Evolutionary conservation across 2,888 invertebrate genomes (phyloP).

Genomic region (Drosophila nr. perissopoda): DNA sequence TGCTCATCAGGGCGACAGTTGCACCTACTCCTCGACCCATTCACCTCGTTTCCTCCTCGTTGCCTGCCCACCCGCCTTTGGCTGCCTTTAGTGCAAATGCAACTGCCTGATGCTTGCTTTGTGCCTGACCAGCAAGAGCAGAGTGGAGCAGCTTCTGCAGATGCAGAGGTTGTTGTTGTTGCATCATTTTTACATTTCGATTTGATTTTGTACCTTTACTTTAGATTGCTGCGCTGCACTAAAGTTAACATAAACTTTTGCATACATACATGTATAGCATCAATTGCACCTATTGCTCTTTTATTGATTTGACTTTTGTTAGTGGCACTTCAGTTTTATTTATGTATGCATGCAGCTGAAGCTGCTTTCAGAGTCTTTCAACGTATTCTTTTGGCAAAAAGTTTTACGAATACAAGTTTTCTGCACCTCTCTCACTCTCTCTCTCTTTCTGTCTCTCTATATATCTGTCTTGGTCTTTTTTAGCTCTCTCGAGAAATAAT

Average conservation of each 20-base stretch:
- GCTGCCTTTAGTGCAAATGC: conserved; percentile 28
- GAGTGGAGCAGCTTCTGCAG: conserved; percentile 1
- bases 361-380: conserved; percentile 21
- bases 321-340: conserved; percentile 40
- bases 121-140: conserved; percentile 23
- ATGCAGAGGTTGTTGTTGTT: background rate
- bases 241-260: conserved; percentile 65
- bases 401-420: conserved; percentile 40
- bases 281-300: conserved; percentile 37
- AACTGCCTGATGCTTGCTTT: conserved; percentile 38
- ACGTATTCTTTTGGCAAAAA: conserved; percentile 52
- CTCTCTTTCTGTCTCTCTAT: background rate
- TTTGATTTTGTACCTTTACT: conserved; percentile 60
- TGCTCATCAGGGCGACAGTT: conserved; percentile 60
- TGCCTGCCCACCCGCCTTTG: background rate
- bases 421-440: conserved; percentile 9
- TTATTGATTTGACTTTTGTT: conserved; percentile 66
- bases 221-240: conserved; percentile 15
- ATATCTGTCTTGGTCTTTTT: background rate
- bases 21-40: conserved; percentile 24
- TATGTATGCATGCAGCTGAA: conserved; percentile 19
- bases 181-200: conserved; percentile 50
- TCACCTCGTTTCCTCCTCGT: background rate
- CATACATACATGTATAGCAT: background rate
- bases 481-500: conserved; percentile 65